A percentile compares a stretch with the other conserved stretches of the same genome.
Evolutionary conservation across 2,113 vertebrate genomes (phyloP).

Genomic region (Hippolais icterina): DNA sequence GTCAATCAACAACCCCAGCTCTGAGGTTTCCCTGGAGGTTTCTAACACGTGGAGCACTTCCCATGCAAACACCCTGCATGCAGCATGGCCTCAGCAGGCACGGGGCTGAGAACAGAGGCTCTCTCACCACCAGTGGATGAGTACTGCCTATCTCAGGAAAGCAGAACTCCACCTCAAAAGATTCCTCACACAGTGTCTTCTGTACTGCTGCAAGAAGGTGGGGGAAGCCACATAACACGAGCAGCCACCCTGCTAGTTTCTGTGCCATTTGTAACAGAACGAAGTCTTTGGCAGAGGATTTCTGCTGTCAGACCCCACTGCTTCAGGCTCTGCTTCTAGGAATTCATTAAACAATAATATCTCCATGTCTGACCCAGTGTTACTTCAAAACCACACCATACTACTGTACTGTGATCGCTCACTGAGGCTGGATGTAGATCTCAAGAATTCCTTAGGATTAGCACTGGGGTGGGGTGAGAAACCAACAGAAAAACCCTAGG

Average conservation of each 20-base stretch:
- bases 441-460: neutral
- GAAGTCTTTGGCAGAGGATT: neutral
- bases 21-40: neutral
- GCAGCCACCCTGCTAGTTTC: neutral
- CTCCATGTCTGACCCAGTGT: neutral
- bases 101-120: neutral
- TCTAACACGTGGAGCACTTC: neutral
- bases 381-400: neutral
- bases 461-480: neutral
- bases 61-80: neutral
- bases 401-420: neutral
- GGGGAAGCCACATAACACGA: neutral
- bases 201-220: neutral
- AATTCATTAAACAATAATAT: neutral
- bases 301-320: neutral
- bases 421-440: neutral
- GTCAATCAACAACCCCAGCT: neutral
- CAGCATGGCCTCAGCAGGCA: fast-evolving
- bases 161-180: neutral
- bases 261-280: neutral
- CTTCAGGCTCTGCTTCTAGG: neutral
- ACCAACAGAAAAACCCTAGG: neutral
- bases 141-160: neutral
- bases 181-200: neutral
- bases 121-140: neutral